phyloP scores from a whole-genome alignment of 2,888 invertebrate genomes.

The Machimus atricapillus region DNA sequence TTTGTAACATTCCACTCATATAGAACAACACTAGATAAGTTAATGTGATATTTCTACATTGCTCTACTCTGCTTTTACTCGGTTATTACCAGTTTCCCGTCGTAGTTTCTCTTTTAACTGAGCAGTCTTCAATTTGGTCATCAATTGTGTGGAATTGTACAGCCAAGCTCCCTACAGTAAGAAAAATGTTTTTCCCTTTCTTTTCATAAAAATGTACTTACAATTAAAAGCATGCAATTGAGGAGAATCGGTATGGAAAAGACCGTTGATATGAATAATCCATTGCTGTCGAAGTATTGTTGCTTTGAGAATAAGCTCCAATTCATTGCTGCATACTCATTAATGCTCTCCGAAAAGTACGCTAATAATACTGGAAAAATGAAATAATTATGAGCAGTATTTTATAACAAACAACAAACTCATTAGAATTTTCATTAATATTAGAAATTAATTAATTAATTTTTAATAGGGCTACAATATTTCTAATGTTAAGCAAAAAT shows the following conservation, averaged over 20 bases:
- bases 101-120: constrained; percentile 76
- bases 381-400: not conserved
- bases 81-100: constrained; percentile 61
- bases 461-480: no score
- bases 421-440: no score
- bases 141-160: constrained; percentile 85
- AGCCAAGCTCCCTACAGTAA: constrained; percentile 81
- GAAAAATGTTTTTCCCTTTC: not conserved
- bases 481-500: no score
- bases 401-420: no score
- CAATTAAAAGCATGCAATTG: constrained; percentile 93
- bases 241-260: constrained; percentile 92
- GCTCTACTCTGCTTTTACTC: constrained; percentile 9
- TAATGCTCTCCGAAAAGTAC: constrained; percentile 89
- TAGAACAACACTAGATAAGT: not conserved
- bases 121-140: constrained; percentile 83
- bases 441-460: no score
- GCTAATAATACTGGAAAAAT: constrained; percentile 75
- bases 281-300: constrained; percentile 93
- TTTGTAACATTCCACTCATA: not conserved
- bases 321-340: constrained; percentile 85
- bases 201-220: constrained; percentile 66
- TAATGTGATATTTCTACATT: not conserved
- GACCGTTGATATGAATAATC: constrained; percentile 90
- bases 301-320: constrained; percentile 89